These are phyloP conservation scores for Eudemis profundana DNA, from an alignment of 2,888 invertebrate genomes.

Conservation along the genomic window DNA sequence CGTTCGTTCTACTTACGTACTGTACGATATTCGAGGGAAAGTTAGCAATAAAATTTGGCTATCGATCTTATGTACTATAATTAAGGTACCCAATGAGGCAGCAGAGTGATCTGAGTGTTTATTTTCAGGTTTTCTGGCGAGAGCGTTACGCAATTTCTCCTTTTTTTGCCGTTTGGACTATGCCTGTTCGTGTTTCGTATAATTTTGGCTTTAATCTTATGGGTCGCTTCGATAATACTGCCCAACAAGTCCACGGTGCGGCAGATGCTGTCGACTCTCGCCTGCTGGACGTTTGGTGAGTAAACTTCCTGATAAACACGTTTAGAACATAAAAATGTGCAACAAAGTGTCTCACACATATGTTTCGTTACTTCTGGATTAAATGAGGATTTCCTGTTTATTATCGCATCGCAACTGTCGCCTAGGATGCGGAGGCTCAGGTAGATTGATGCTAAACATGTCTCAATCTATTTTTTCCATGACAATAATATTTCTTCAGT, in stretches of 20 bases:
- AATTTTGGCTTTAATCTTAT: slow-evolving; percentile 80
- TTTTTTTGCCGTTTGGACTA: slow-evolving; percentile 85
- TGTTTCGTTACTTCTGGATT: slow-evolving; percentile 7
- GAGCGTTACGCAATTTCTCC: slow-evolving; percentile 78
- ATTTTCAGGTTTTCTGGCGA: slow-evolving; percentile 83
- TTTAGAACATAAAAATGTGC: slow-evolving; percentile 1
- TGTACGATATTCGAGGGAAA: slow-evolving; percentile 66
- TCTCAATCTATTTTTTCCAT: not conserved
- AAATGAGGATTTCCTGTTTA: slow-evolving; percentile 35
- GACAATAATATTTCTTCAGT: not conserved
- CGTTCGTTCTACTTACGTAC: slow-evolving; percentile 50
- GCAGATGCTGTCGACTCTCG: slow-evolving; percentile 83
- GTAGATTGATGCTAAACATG: not conserved
- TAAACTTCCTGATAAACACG: not conserved
- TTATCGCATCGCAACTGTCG: slow-evolving; percentile 9
- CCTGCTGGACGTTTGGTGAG: slow-evolving; percentile 86
- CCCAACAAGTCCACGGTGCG: slow-evolving; percentile 84
- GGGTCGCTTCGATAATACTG: slow-evolving; percentile 84
- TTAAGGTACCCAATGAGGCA: slow-evolving; percentile 13
- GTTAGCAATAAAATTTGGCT: slow-evolving; percentile 53
- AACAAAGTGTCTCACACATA: slow-evolving; percentile 7
- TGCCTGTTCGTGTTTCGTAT: slow-evolving; percentile 79
- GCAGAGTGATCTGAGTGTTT: slow-evolving; percentile 12
- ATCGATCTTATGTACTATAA: slow-evolving; percentile 27
- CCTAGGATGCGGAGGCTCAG: not conserved